Conservation (phyloP, 2,888 invertebrate genomes). For the Apodemia duryi region DNA sequence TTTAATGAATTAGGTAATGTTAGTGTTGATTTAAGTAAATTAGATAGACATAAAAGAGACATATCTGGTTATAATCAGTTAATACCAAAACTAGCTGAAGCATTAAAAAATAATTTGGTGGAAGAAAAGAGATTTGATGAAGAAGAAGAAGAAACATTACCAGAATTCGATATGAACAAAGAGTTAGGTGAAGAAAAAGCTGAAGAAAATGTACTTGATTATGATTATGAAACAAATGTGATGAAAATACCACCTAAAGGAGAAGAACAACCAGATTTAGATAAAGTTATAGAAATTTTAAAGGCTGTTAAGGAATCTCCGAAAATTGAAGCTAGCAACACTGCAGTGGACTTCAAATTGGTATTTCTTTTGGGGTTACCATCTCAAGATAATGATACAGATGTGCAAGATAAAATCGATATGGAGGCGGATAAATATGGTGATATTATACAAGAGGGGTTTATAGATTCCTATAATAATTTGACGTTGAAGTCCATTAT, state of each 20-base stretch:
- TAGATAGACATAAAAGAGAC: slow-evolving; percentile 45
- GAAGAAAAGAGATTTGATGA: slow-evolving; percentile 54
- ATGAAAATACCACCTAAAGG: slow-evolving; percentile 72
- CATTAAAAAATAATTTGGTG: slow-evolving; percentile 47
- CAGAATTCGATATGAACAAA: slow-evolving; percentile 67
- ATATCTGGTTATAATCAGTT: slow-evolving; percentile 51
- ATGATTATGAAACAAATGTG: slow-evolving; percentile 59
- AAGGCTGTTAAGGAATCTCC: slow-evolving; percentile 45
- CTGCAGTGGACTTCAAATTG: slow-evolving; percentile 52
- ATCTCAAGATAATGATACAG: slow-evolving; percentile 74
- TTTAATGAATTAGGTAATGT: slow-evolving; percentile 34
- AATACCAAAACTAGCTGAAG: slow-evolving; percentile 59
- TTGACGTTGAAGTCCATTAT: slow-evolving; percentile 91
- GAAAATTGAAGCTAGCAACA: slow-evolving; percentile 30
- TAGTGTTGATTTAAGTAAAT: slow-evolving; percentile 34
- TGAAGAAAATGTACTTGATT: slow-evolving; percentile 44
- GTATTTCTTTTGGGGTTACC: slow-evolving; percentile 81
- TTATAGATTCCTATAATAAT: slow-evolving; percentile 92
- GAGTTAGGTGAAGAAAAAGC: slow-evolving; percentile 50
- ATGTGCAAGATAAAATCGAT: slow-evolving; percentile 80
- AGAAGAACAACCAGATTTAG: slow-evolving; percentile 41
- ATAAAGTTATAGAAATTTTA: slow-evolving; percentile 46
- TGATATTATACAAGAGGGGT: slow-evolving; percentile 91
- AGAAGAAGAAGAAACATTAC: slow-evolving; percentile 46
- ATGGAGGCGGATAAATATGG: slow-evolving; percentile 83